Base-by-base conservation (phyloP, 2,113 vertebrate species). In the Ailuropoda melanoleuca region DNA sequence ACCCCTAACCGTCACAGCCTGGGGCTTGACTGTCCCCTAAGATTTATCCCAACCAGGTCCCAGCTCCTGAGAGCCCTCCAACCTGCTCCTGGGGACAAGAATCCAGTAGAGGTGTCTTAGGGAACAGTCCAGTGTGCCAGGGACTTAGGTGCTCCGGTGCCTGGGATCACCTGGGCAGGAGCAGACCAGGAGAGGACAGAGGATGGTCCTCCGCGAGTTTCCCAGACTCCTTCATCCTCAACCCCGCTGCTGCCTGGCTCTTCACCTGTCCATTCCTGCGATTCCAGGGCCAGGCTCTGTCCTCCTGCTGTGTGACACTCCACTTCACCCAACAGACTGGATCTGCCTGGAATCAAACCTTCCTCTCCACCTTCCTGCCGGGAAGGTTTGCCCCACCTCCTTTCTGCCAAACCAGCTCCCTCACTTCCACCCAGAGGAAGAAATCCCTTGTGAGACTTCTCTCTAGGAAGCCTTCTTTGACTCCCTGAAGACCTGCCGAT, bases 161-260 rank as follows among this genome's bases (percentile, higher is more conserved):
- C 34, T 18, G 19, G 29, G 43, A 3, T 31, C n/a, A 12, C 6
- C 8, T 2, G 14, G 66, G 46, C 19, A 17, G 39, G 5, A 31
- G 7, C 7, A 15, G 70, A 18, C 17, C 17, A 0, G 14, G 46
- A 23, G 31, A 62, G 46, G 58, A 3, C 15, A 34, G 4, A 34
- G 46, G 37, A 8, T 4, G 1, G 17, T 21, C 83, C 50, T 66
- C 29, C 1, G 0, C 0, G 46, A 64, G 8, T 4, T 14, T 82
- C 77, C 58, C 43, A 24, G 56, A 23, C 12, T 10, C 18, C 62
- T 64, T 58, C 75, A 87, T 90, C 75, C 56, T 83, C n/a, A 26
- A 26, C 46, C 21, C 23, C 4, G 0, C 1, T 13, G 66, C 34
- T 0, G 7, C 55, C 50, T 1, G 1, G 62, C 37, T 50, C 56